Evolutionary conservation across 2,888 invertebrate genomes (phyloP), one percentile per base, ranked within the genome.

Genomic region (Pammene fasciana): DNA sequence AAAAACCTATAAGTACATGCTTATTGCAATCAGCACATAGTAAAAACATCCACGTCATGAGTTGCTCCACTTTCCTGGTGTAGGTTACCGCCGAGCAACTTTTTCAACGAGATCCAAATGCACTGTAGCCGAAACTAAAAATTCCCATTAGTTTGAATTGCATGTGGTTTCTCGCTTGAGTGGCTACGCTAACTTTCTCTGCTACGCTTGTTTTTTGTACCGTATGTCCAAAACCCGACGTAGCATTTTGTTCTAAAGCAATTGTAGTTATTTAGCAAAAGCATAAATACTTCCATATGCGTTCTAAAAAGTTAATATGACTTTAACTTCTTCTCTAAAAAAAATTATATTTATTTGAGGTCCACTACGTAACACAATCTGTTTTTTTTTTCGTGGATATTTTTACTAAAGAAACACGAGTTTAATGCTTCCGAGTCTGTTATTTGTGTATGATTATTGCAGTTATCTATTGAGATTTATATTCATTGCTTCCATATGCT

Each of bases 391-490:
- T n/a, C n/a, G 52, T 41, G 10, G 11, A 26, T 4, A 3, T 26
- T 26, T 26, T 26, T 26, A 26, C 26, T 26, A 26, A 26, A 4
- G 26, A 3, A 26, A 26, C 4, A 26, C 4, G 26, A 26, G 26
- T 26, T 26, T n/a, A n/a, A n/a, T n/a, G n/a, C n/a, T n/a, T 26
- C 26, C 26, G 1, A 26, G 26, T 26, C 26, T 26, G 26, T 26
- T 3, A 4, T 26, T 26, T 13, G 45, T 11, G 18, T 41, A 1
- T 16, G 5, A 34, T 34, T 60, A 34, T 59, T 14, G 10, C 26
- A 60, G 59, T 60, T 60, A 52, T 52, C 26, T 26, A 56, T 38
- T 41, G 41, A 56, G 6, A 34, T 46, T 14, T 34, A 46, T 60
- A 14, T 60, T 18, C n/a, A n/a, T 60, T 60, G 11, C 16, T 16